These are phyloP conservation scores for Phymastichus coffea DNA, from an alignment of 1,140 invertebrate genomes.

Conservation along the genomic window DNA sequence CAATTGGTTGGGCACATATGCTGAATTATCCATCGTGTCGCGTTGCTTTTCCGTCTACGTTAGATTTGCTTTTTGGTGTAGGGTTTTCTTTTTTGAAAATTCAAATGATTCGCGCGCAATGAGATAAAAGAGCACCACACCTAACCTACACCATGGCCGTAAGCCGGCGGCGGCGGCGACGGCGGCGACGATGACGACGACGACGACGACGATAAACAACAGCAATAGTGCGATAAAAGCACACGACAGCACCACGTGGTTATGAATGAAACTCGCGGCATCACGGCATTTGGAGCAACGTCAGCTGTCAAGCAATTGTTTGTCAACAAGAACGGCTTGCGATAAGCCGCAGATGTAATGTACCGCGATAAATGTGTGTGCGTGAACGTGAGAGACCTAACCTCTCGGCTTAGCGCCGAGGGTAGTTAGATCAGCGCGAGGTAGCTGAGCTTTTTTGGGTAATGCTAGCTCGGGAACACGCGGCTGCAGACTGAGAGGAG, in stretches of 20 bases:
- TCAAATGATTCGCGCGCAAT: constrained; percentile 19
- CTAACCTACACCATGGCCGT: constrained; percentile 13
- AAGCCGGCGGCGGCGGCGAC: background rate
- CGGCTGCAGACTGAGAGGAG: constrained; percentile 54
- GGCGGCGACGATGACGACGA: background rate
- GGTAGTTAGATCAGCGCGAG: constrained; percentile 46
- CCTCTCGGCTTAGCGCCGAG: background rate
- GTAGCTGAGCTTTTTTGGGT: too few relatives aligned
- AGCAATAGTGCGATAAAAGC: background rate
- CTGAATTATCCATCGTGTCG: constrained; percentile 67
- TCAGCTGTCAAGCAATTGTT: too few relatives aligned
- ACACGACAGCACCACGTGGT: background rate
- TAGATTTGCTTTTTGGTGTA: constrained; percentile 13
- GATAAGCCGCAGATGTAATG: too few relatives aligned
- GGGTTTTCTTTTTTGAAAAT: too few relatives aligned
- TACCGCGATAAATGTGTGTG: too few relatives aligned
- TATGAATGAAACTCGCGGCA: constrained; percentile 38
- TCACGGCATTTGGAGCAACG: too few relatives aligned
- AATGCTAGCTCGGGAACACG: constrained; percentile 55
- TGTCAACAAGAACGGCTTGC: too few relatives aligned
- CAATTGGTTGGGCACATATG: constrained; percentile 70
- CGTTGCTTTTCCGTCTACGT: too few relatives aligned
- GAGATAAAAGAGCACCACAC: too few relatives aligned
- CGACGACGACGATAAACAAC: constrained; percentile 17
- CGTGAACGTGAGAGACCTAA: constrained; percentile 29